Conservation (phyloP, 2,113 vertebrate species). For the Catharus fuscescens region DNA sequence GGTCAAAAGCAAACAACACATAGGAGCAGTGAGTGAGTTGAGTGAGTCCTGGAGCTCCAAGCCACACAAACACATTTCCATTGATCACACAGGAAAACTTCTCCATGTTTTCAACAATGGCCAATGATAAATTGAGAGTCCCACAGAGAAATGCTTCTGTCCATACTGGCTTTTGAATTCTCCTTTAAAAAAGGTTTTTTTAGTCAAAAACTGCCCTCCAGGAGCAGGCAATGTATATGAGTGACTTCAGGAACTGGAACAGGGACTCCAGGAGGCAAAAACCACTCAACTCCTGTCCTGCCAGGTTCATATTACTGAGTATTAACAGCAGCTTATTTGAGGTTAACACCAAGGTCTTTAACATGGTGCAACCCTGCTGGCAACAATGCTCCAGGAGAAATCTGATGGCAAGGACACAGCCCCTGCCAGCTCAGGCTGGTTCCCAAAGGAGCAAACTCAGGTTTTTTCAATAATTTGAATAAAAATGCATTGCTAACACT, state of each 20-base stretch:
- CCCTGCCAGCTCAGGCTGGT: not conserved
- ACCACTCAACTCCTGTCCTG: not conserved
- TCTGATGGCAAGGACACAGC: not conserved
- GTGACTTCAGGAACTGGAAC: not conserved
- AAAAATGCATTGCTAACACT: not conserved
- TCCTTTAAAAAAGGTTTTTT: not conserved
- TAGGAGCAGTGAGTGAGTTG: not conserved
- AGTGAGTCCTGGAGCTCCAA: not conserved
- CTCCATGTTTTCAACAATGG: not conserved
- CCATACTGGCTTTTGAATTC: not conserved
- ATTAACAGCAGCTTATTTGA: conserved; percentile 45
- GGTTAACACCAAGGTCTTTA: conserved; percentile 39
- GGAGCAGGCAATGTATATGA: not conserved
- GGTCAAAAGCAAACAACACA: not conserved
- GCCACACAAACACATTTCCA: not conserved
- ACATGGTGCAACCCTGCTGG: not conserved
- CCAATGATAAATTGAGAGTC: not conserved
- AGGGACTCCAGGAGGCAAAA: not conserved
- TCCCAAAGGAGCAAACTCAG: not conserved
- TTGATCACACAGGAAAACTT: not conserved
- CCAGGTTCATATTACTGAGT: not conserved
- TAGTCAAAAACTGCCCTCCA: not conserved
- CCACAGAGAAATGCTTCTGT: not conserved
- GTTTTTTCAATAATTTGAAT: not conserved
- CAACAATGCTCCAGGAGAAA: not conserved